phyloP scores from a whole-genome alignment of 2,797 vertebrate genomes.

The Danionella dracula region DNA sequence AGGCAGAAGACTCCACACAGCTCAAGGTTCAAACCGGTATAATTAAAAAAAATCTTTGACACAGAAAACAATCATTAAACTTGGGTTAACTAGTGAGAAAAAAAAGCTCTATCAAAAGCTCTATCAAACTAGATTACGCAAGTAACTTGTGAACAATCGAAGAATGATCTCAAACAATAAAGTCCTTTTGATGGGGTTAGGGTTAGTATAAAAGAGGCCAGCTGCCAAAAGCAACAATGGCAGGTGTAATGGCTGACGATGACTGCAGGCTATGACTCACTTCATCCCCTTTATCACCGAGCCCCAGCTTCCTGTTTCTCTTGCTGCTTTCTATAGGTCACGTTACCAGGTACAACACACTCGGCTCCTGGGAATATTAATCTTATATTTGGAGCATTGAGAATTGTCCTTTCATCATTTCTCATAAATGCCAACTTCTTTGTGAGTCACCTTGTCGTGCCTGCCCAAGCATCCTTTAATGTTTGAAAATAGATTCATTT shows the following conservation, averaged over 20 bases:
- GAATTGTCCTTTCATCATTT: constrained; percentile 17
- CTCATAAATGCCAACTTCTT: constrained; percentile 5
- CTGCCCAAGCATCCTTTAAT: neutral
- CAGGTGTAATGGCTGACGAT: constrained; percentile 46
- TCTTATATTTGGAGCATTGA: constrained; percentile 8
- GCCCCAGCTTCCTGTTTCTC: constrained; percentile 57
- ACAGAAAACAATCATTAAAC: no score
- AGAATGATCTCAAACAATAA: neutral
- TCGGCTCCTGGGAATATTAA: constrained; percentile 22
- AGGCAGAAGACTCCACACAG: no score
- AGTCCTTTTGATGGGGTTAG: constrained; percentile 11
- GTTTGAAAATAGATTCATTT: neutral
- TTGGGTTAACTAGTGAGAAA: no score
- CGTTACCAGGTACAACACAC: constrained; percentile 36
- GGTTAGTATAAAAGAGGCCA: constrained; percentile 39
- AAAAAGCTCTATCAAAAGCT: no score
- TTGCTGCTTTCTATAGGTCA: constrained; percentile 18
- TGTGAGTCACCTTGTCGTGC: neutral
- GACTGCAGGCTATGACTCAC: constrained; percentile 43
- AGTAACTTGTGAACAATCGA: neutral
- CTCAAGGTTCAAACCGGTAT: no score
- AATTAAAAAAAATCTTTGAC: no score
- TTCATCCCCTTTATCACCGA: constrained; percentile 55
- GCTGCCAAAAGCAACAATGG: constrained; percentile 50
- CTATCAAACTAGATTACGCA: neutral